Percentiles rank a stretch among this genome's conserved stretches.
Conservation (phyloP, 2,797 vertebrate genomes). For the Sphaeramia orbicularis region DNA sequence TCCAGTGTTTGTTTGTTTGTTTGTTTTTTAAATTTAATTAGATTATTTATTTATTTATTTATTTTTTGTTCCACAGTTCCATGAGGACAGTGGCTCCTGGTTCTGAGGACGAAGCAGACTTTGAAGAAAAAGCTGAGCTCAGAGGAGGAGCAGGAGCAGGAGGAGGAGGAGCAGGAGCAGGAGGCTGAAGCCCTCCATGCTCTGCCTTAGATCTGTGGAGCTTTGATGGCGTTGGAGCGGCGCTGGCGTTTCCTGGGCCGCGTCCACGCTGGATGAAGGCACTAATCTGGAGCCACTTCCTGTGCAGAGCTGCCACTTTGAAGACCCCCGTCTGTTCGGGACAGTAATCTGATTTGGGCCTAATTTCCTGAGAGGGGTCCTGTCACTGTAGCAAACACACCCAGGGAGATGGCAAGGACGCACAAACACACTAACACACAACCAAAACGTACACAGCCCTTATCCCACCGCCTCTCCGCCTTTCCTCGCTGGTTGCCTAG, state of each 20-base stretch:
- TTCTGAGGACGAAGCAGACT: constrained; percentile 45
- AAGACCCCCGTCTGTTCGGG: constrained; percentile 65
- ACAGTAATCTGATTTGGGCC: constrained; percentile 68
- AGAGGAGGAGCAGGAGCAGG: constrained; percentile 52
- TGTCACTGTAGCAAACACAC: constrained; percentile 39
- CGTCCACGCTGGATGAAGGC: constrained; percentile 55
- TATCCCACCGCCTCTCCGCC: no score
- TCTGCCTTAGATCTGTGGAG: constrained; percentile 63
- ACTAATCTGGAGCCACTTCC: constrained; percentile 72
- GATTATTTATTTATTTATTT: no score
- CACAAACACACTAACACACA: no score
- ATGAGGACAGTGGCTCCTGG: no score
- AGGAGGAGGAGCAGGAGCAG: no score
- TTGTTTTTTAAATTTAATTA: no score
- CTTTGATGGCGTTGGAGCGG: constrained; percentile 76
- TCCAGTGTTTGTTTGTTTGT: no score
- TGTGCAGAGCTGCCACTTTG: constrained; percentile 59
- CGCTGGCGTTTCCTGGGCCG: constrained; percentile 72
- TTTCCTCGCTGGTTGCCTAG: constrained; percentile 50
- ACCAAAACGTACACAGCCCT: no score
- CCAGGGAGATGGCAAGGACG: no score
- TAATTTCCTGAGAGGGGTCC: constrained; percentile 65
- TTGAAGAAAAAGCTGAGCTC: constrained; percentile 43
- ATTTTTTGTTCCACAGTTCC: no score
- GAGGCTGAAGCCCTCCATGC: constrained; percentile 22